Conservation (phyloP, 2,888 invertebrate genomes). For the Cremastobaeus sp. region DNA sequence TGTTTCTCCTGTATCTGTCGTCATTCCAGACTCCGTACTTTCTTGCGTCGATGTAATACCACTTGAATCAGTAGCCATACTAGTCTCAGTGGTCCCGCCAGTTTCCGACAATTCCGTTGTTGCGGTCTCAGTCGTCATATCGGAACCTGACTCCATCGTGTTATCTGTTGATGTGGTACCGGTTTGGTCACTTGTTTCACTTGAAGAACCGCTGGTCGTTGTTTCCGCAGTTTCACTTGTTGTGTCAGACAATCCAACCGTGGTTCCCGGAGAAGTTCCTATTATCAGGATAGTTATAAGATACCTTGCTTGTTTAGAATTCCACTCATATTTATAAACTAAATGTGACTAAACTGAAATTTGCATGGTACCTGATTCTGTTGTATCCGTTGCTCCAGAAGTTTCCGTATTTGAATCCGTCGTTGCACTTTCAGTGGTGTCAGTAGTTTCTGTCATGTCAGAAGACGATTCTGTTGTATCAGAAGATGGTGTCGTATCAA, state of each 20-base stretch:
- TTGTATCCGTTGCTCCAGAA: constrained; percentile 49
- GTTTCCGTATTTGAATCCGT: constrained; percentile 58
- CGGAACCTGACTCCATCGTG: constrained; percentile 14
- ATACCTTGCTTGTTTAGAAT: background rate
- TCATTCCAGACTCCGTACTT: constrained; percentile 42
- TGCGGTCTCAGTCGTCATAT: constrained; percentile 15
- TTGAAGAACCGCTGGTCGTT: constrained; percentile 57
- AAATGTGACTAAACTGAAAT: background rate
- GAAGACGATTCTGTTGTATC: constrained; percentile 61
- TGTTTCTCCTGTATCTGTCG: constrained; percentile 19
- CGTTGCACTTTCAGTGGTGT: constrained; percentile 60
- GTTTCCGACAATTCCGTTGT: too few relatives aligned
- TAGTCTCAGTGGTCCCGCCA: constrained; percentile 42
- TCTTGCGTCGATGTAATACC: constrained; percentile 57
- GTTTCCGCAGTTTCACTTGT: constrained; percentile 50
- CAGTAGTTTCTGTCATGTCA: constrained; percentile 60
- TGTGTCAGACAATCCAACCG: constrained; percentile 44
- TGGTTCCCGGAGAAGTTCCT: too few relatives aligned
- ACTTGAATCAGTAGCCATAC: constrained; percentile 10
- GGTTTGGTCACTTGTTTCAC: constrained; percentile 39
- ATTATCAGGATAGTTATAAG: background rate
- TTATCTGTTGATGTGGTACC: background rate
- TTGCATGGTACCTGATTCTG: constrained; percentile 27
- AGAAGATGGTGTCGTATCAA: too few relatives aligned
- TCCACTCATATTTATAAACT: background rate